Evolutionary conservation across 2,888 invertebrate species (phyloP), one percentile per base, ranked within the genome.

Genomic region (Netelia melanura): DNA sequence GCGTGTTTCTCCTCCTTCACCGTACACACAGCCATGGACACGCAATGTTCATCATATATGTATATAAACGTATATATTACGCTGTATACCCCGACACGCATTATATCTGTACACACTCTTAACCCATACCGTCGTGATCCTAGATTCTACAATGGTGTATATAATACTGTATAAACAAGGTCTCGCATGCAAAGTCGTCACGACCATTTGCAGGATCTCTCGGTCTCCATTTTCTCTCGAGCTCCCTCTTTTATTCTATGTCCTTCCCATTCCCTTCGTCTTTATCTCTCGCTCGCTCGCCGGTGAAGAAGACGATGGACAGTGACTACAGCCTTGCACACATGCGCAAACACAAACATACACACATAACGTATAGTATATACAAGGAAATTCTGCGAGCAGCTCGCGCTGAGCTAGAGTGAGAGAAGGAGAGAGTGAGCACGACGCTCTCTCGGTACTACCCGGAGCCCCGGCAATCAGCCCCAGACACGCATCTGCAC

Each of bases 401-500:
- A 38, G 44, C 76, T 85, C 79, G 72, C 79, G 76, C 76, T 56
- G 76, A 62, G 48, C 70, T 30, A 48, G 38, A 38, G 25, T 6
- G 72, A 25, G 68, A 62, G 14, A 52, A 11, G 10, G 17, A 54
- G 52, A 43, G 38, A 67, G 21, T 38, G 14, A 38, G 44, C 77
- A 68, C 72, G 48, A 44, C 52, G 76, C 43, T 78, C 78, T 70
- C 70, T 78, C 44, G 61, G 70, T 78, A 81, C 67, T 61, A 74
- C 68, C 62, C 72, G 68, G n/a, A 68, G 87, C 89, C 89, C 88
- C 90, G 88, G 91, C 91, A 92, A 92, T 92, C 92, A 92, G 87
- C 87, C 88, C 84, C 91, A 89, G 89, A 90, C 91, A 91, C 90
- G 91, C 90, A 90, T 89, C 89, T 89, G 86, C 87, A 86, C 88